A percentile compares a stretch with the other conserved stretches of the same genome.
phyloP scores from a whole-genome alignment of 2,888 invertebrate species.

The Watsonalla cultraria region DNA sequence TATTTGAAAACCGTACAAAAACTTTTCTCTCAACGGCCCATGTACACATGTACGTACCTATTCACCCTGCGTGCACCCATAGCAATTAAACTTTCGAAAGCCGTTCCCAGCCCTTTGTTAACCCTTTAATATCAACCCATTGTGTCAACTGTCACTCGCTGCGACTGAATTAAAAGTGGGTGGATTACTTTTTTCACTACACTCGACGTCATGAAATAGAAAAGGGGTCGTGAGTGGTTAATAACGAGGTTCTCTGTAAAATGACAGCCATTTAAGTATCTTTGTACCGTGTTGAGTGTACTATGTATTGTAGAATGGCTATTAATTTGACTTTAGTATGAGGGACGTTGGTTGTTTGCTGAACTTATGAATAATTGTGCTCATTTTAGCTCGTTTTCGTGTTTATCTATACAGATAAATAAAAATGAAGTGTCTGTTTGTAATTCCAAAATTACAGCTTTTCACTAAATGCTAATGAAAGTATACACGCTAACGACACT shows the following conservation, averaged over 20 bases:
- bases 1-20: constrained; percentile 30
- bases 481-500: too few species aligned
- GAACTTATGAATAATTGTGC: constrained; percentile 5
- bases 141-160: constrained; percentile 73
- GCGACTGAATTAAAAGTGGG: constrained; percentile 70
- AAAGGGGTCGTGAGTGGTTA: constrained; percentile 61
- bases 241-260: constrained; percentile 50
- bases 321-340: constrained; percentile 30
- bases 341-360: constrained; percentile 15
- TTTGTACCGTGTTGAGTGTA: constrained; percentile 30
- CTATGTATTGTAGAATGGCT: constrained; percentile 23
- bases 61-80: constrained; percentile 44
- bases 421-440: too few species aligned
- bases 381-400: not conserved
- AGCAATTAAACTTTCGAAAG: constrained; percentile 70
- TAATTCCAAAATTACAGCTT: too few species aligned
- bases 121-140: constrained; percentile 62
- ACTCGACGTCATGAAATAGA: constrained; percentile 28
- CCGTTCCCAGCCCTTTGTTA: constrained; percentile 65
- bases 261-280: constrained; percentile 60
- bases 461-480: too few species aligned
- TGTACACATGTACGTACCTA: constrained; percentile 19
- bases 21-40: constrained; percentile 30
- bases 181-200: constrained; percentile 52
- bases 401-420: too few species aligned